Conservation (phyloP, 2,113 vertebrate species). For the Gavialis gangeticus region DNA sequence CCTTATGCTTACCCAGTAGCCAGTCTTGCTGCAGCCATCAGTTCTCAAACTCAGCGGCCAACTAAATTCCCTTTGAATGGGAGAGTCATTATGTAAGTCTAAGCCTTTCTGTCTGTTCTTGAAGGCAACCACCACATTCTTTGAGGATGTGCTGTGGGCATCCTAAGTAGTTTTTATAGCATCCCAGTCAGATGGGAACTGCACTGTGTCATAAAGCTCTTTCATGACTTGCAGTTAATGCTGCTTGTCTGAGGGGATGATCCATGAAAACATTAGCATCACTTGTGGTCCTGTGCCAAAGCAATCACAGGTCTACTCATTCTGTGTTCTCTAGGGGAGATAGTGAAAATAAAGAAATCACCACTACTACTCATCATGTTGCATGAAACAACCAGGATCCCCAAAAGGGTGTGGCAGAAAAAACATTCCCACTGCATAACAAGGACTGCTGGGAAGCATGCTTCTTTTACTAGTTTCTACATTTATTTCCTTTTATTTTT, state of each 20-base stretch:
- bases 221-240: background rate
- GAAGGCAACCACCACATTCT: background rate
- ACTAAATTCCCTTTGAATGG: background rate
- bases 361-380: background rate
- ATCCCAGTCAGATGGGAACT: background rate
- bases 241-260: background rate
- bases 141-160: accelerated
- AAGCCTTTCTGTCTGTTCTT: background rate
- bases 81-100: background rate
- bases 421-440: background rate
- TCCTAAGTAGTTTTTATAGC: background rate
- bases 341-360: background rate
- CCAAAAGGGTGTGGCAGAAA: background rate
- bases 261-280: background rate
- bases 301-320: background rate
- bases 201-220: background rate
- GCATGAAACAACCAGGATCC: background rate
- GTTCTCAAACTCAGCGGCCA: background rate
- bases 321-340: background rate
- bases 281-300: background rate
- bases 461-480: background rate
- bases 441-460: background rate
- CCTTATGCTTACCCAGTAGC: background rate
- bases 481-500: background rate
- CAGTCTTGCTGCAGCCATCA: background rate